Percentiles rank a stretch among this genome's conserved stretches.
These are phyloP conservation scores for Rhogogaster chlorosoma DNA, from an alignment of 2,888 invertebrate genomes.

Conservation along the genomic window DNA sequence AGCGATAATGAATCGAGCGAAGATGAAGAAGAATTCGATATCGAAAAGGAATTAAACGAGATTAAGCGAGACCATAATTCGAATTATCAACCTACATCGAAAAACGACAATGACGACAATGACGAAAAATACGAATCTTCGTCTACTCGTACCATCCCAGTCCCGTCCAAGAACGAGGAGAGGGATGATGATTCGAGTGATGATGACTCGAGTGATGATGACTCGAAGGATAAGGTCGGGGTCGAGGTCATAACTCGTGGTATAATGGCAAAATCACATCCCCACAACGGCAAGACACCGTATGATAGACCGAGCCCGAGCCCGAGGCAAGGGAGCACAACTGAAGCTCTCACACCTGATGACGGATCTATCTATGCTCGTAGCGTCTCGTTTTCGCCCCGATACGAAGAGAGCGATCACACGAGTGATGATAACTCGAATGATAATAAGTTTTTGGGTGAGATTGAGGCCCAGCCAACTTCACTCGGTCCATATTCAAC, in stretches of 20 bases:
- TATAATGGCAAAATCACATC: slow-evolving; percentile 56
- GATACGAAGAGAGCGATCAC: slow-evolving; percentile 17
- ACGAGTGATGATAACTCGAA: slow-evolving; percentile 53
- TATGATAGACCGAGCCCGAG: not conserved
- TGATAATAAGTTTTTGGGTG: slow-evolving; percentile 43
- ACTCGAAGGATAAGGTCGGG: not conserved
- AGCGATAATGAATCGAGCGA: not conserved
- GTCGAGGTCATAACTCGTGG: slow-evolving; percentile 65
- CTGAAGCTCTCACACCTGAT: too few species aligned
- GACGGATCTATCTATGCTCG: not conserved
- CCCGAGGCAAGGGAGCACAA: not conserved
- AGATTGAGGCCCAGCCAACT: not conserved
- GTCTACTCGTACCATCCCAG: not conserved
- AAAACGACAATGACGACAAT: not conserved
- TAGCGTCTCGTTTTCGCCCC: not conserved
- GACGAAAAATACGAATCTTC: not conserved
- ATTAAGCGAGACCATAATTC: not conserved
- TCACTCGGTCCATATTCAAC: not conserved
- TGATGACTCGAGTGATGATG: slow-evolving; percentile 53
- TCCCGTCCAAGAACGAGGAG: not conserved
- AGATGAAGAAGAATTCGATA: not conserved
- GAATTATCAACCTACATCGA: not conserved
- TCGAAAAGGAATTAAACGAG: not conserved
- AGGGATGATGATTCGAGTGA: slow-evolving; percentile 39
- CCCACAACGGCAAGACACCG: not conserved